phyloP scores from a whole-genome alignment of 2,113 vertebrate species.

The Leptodactylus fuscus region DNA sequence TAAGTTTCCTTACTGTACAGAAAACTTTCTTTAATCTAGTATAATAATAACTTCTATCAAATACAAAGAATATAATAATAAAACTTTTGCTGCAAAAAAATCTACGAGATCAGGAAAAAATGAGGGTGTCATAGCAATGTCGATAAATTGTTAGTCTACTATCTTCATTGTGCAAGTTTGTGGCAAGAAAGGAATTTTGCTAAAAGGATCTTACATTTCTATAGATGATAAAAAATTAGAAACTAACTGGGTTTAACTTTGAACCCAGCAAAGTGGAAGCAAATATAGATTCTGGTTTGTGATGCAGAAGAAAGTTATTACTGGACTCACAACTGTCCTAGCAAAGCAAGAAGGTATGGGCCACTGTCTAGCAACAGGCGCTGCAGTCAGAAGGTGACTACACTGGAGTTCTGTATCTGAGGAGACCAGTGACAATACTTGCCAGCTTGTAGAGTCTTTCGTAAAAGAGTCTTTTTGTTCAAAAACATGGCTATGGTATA shows the following conservation, averaged over 20 bases:
- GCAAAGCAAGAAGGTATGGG: neutral
- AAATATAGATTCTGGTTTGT: neutral
- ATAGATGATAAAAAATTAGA: neutral
- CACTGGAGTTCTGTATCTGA: neutral
- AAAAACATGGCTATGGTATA: neutral
- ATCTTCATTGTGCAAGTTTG: slow-evolving; percentile 1
- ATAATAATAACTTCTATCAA: slow-evolving; percentile 28
- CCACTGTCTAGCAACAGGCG: neutral
- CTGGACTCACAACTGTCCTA: neutral
- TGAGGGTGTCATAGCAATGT: neutral
- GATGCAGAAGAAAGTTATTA: neutral
- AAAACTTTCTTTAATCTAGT: slow-evolving; percentile 40
- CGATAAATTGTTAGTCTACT: slow-evolving; percentile 22
- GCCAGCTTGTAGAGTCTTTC: neutral
- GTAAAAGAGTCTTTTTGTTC: neutral
- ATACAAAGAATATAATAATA: slow-evolving; percentile 20
- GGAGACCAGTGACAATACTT: neutral
- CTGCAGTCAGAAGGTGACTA: neutral
- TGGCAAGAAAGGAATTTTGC: neutral
- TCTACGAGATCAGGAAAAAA: neutral
- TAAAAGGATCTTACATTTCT: neutral
- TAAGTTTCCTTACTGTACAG: slow-evolving; percentile 31
- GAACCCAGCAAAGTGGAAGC: neutral
- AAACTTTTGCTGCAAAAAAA: slow-evolving; percentile 23
- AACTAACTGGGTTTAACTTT: neutral